These are phyloP conservation scores for Tinamus guttatus DNA, from an alignment of 2,113 vertebrate genomes.

Conservation along the genomic window DNA sequence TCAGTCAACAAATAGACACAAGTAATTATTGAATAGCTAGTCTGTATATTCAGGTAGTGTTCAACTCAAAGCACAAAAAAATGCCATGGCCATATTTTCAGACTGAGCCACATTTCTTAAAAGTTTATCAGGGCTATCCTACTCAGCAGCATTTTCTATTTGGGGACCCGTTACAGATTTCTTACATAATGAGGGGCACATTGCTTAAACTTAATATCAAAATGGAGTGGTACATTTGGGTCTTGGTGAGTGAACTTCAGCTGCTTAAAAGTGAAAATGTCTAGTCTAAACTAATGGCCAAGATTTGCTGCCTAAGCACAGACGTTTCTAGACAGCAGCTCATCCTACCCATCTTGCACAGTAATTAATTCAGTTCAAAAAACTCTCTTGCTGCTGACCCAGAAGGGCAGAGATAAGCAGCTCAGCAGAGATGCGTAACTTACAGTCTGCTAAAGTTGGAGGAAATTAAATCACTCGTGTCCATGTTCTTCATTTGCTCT, in stretches of 20 bases:
- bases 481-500: background rate
- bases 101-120: too few relatives aligned
- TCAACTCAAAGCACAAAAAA: background rate
- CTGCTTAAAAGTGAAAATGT: background rate
- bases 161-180: background rate
- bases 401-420: background rate
- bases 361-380: background rate
- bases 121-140: too few relatives aligned
- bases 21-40: background rate
- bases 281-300: background rate
- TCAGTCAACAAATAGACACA: background rate
- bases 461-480: background rate
- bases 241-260: background rate
- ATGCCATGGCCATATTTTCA: background rate
- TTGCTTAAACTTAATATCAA: background rate
- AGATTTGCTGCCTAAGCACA: background rate
- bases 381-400: rapidly evolving
- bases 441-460: background rate
- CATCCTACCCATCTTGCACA: background rate
- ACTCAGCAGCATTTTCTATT: background rate
- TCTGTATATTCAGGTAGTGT: background rate
- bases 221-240: background rate
- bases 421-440: background rate
- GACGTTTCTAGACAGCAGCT: background rate
- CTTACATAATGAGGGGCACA: background rate